These are phyloP conservation scores for Diloba caeruleocephala DNA, from an alignment of 2,888 invertebrate genomes.

Conservation along the genomic window DNA sequence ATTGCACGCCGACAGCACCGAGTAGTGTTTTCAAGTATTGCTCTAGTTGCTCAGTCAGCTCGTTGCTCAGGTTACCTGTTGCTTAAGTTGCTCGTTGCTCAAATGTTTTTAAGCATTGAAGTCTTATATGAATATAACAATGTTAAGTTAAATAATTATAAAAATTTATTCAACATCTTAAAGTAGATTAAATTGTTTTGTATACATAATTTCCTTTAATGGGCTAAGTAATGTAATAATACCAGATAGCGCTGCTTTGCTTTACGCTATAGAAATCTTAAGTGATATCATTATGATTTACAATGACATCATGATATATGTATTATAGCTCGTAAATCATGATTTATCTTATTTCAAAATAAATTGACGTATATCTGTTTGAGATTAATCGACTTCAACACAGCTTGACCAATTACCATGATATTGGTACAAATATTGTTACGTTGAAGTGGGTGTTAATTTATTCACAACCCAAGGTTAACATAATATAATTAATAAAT, in stretches of 20 bases:
- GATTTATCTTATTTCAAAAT: too few relatives aligned
- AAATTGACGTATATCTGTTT: too few relatives aligned
- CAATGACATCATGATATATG: too few relatives aligned
- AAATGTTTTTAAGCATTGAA: conserved; percentile 31
- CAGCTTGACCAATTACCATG: too few relatives aligned
- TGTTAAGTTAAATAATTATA: conserved; percentile 42
- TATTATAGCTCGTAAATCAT: too few relatives aligned
- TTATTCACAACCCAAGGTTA: too few relatives aligned
- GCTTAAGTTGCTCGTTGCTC: conserved; percentile 37
- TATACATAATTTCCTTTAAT: conserved; percentile 7
- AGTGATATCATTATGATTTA: neutral
- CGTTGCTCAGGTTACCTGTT: conserved; percentile 20
- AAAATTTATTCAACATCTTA: conserved; percentile 25
- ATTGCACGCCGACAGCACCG: conserved; percentile 50
- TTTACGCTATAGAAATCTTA: conserved; percentile 1
- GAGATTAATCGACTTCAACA: too few relatives aligned
- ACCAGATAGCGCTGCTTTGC: too few relatives aligned
- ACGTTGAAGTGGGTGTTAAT: too few relatives aligned
- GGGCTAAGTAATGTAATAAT: conserved; percentile 13
- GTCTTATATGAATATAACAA: conserved; percentile 26
- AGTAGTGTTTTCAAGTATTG: conserved; percentile 58
- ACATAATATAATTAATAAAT: too few relatives aligned
- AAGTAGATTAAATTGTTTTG: conserved; percentile 18
- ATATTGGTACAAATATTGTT: too few relatives aligned
- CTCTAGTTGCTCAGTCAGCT: conserved; percentile 37